Evolutionary conservation across 1,140 invertebrate genomes (phyloP).

Genomic region (Aphaenogaster ashmeadi): DNA sequence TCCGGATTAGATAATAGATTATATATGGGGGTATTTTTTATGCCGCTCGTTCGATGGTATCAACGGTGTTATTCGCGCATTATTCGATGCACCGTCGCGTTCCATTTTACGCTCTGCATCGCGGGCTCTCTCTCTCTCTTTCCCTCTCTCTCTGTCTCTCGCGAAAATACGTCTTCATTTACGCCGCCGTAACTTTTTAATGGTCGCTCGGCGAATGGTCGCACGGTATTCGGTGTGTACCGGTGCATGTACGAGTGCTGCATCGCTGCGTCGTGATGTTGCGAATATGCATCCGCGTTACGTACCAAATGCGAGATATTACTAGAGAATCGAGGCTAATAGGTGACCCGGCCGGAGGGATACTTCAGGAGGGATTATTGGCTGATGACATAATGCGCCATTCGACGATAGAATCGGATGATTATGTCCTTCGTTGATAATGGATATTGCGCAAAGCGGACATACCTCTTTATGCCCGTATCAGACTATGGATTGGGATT

Average conservation of each 20-base stretch:
- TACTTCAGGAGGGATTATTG: conserved; percentile 48
- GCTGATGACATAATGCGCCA: conserved; percentile 47
- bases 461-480: neutral
- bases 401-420: conserved; percentile 30
- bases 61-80: conserved; percentile 13
- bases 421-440: conserved; percentile 23
- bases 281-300: conserved; percentile 23
- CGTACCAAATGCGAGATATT: conserved; percentile 13
- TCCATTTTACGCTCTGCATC: neutral
- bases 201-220: conserved; percentile 65
- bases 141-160: conserved; percentile 14
- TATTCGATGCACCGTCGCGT: neutral
- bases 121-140: neutral
- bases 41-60: conserved; percentile 36
- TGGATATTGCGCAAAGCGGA: conserved; percentile 5
- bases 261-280: conserved; percentile 31
- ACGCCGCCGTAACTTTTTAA: conserved; percentile 78
- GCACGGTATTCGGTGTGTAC: conserved; percentile 47
- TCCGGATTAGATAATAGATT: conserved; percentile 45
- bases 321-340: conserved; percentile 45
- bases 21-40: conserved; percentile 27
- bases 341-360: conserved; percentile 17
- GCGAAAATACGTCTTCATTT: conserved; percentile 77
- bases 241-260: conserved; percentile 11
- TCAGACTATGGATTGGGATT: no score